Evolutionary conservation across 2,113 vertebrate genomes (phyloP), one percentile per base, ranked within the genome.

Genomic region (Hucho hucho): DNA sequence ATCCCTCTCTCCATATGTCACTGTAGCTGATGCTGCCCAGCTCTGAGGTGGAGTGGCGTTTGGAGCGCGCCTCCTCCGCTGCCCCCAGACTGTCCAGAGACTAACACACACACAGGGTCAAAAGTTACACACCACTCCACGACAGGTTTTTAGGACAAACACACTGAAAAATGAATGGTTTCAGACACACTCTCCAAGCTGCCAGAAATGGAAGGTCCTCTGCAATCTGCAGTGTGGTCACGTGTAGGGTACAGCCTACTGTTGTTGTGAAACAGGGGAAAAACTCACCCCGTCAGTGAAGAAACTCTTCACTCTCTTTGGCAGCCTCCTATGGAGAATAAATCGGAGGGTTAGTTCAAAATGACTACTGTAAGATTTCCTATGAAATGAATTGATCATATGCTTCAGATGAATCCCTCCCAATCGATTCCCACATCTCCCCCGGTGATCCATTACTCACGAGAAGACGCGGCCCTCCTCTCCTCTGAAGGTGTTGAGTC

Each of bases 231-330:
- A 56, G 16, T 56, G 53, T 20, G 18, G 49, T 56, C 13, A 37
- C 37, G 0, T 37, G 37, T 56, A 56, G 16, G 18, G 3, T 56
- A 56, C 49, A 13, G 49, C 13, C 1, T 56, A 56, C 49, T 56
- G 37, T 37, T 37, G 7, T 37, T 37, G 37, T 18, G 49, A 9
- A 61, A 22, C 20, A 61, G 58, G 58, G 58, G 18, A 32, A 20
- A 25, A 49, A 80, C 96, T 95, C 85, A 99, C 98, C 93, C 97
- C 96, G 0, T 98, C 97, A 0, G 94, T 96, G 85, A 99, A 98
- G 93, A 98, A 98, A 76, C 95, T 99, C 85, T 97, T 95, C 4
- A 97, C 96, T 59, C 97, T 94, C 91, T 95, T 96, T 75, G 97
- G 95, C 72, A 95, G 90, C 88, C 95, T 95, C 92, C 97, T 99